Conservation (phyloP, 2,888 invertebrate species). For the Pinctada fucata region DNA sequence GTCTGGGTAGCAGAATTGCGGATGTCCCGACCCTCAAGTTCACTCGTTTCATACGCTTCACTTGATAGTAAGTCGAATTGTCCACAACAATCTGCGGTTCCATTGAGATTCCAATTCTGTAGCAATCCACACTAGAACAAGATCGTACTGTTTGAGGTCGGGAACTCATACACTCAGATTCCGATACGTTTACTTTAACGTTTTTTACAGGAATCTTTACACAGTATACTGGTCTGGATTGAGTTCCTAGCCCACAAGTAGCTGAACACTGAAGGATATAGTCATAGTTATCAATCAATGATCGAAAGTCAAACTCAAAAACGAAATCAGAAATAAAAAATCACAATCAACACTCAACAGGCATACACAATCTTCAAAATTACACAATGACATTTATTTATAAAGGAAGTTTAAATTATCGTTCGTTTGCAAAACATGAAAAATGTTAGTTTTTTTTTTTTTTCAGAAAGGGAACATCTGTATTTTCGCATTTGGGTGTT, state of each 20-base stretch:
- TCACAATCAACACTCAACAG: too few species aligned
- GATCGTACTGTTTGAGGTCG: constrained; percentile 52
- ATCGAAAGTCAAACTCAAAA: too few species aligned
- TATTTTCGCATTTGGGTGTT: too few species aligned
- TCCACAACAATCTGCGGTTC: constrained; percentile 59
- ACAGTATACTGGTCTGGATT: constrained; percentile 90
- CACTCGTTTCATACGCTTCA: constrained; percentile 58
- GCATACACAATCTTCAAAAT: too few species aligned
- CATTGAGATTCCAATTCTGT: constrained; percentile 41
- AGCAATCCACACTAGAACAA: constrained; percentile 61
- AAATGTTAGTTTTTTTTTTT: too few species aligned
- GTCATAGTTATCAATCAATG: background rate
- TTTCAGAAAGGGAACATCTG: too few species aligned
- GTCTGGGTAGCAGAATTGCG: constrained; percentile 64
- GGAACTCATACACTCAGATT: constrained; percentile 56
- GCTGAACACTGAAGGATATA: constrained; percentile 86
- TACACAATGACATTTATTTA: too few species aligned
- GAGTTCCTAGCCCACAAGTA: constrained; percentile 90
- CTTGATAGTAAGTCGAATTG: constrained; percentile 65
- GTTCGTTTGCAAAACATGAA: too few species aligned
- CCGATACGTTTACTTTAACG: constrained; percentile 54
- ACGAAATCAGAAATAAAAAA: too few species aligned
- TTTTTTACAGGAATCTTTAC: constrained; percentile 76
- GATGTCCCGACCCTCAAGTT: constrained; percentile 59
- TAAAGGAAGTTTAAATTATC: too few species aligned